Evolutionary conservation across 2,113 vertebrate species (phyloP), one percentile per base, ranked within the genome.

Genomic region (Melozone crissalis): DNA sequence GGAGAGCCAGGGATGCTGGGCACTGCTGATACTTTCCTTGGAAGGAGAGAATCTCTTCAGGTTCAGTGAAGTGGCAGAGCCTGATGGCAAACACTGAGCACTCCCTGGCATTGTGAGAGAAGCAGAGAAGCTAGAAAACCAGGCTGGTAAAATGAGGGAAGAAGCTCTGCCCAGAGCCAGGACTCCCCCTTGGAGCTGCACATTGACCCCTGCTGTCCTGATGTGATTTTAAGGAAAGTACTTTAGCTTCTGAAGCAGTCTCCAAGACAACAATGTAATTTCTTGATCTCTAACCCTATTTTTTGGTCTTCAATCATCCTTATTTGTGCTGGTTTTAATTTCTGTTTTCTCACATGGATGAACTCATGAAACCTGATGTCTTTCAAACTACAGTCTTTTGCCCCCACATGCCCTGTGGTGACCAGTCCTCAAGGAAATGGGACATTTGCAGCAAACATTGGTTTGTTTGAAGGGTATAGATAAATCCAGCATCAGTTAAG

Each of bases 331-430:
- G 43, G 2, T 13, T 85, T 58, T 35, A 52, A 27, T 54, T 59
- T n/a, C 31, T 76, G 8, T 80, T 79, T 67, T 66, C 26, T 71
- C 33, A 41, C 33, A 44, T 0, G 3, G 30, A 51, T 4, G 9
- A 89, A 35, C 18, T 65, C 37, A 18, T 47, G 31, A 43, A 21
- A 23, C 43, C n/a, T 75, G 39, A 65, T 24, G 14, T 10, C 11
- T 61, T 84, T 44, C 59, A 20, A 81, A 55, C 4, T 8, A 7
- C 47, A 68, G 1, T 22, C 8, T 62, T 74, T 72, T 86, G 13
- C 18, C 5, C 15, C 33, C 9, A 8, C 11, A 1, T 15, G 22
- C 10, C 7, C 11, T 0, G 0, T 55, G 21, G 18, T 12, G 11
- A 66, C 15, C 17, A 44, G 8, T 21, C 33, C 61, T 68, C 57